Conservation (phyloP, 2,797 vertebrate genomes). For the Denticeps clupeoides region DNA sequence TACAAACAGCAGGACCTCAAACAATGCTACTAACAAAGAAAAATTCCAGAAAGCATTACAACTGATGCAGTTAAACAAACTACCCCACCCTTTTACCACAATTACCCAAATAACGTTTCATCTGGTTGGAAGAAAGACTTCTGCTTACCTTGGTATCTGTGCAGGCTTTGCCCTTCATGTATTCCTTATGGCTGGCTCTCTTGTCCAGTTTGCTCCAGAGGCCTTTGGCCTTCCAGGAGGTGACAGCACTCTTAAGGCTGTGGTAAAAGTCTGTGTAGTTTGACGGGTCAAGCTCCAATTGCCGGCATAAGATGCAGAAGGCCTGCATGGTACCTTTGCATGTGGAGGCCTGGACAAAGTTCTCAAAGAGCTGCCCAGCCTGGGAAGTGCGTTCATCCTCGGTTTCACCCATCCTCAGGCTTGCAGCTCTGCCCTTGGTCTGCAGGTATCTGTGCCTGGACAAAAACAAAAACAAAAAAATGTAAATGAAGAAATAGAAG, state of each 20-base stretch:
- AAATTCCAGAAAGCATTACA: no score
- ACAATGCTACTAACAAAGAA: no score
- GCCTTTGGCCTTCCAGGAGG: slow-evolving; percentile 89
- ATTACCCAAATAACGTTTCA: no score
- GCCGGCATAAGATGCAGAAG: slow-evolving; percentile 83
- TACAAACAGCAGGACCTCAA: no score
- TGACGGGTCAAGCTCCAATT: slow-evolving; percentile 78
- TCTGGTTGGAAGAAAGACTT: no score
- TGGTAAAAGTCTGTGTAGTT: slow-evolving; percentile 78
- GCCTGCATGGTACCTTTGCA: slow-evolving; percentile 93
- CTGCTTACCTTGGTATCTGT: slow-evolving; percentile 79
- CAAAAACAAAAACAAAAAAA: no score
- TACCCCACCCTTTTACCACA: no score
- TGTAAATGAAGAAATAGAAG: no score
- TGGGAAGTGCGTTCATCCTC: slow-evolving; percentile 74
- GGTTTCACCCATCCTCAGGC: slow-evolving; percentile 72
- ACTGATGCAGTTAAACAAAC: no score
- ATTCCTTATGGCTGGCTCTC: slow-evolving; percentile 82
- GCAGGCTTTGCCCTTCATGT: slow-evolving; percentile 76
- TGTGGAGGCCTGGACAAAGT: slow-evolving; percentile 85
- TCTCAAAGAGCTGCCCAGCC: slow-evolving; percentile 87
- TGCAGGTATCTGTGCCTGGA: no score
- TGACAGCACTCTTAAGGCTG: slow-evolving; percentile 77
- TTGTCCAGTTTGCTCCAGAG: slow-evolving; percentile 96
- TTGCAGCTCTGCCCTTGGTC: background rate